phyloP scores from a whole-genome alignment of 2,113 vertebrate species.

The Pteropus alecto region DNA sequence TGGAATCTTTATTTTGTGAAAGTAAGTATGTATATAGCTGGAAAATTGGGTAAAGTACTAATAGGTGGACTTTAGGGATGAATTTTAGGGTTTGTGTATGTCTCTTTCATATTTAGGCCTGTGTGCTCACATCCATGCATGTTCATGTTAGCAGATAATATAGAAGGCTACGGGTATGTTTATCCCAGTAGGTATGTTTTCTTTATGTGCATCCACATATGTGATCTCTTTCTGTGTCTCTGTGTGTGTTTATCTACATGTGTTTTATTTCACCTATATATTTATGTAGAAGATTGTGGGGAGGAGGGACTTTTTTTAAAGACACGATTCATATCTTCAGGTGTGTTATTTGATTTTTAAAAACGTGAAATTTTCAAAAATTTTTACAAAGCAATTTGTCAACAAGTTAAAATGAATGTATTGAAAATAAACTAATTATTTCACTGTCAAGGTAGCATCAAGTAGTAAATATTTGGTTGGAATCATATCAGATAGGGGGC shows the following conservation, averaged over 20 bases:
- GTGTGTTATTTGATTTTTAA: slow-evolving; percentile 49
- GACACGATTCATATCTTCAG: slow-evolving; percentile 18
- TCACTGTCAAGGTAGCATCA: background rate
- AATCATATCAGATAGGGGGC: background rate
- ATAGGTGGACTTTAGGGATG: slow-evolving; percentile 68
- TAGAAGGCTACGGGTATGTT: slow-evolving; percentile 40
- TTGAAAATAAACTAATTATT: slow-evolving; percentile 24
- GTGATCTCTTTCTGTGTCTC: slow-evolving; percentile 48
- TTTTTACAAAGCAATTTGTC: slow-evolving; percentile 42
- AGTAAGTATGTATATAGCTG: slow-evolving; percentile 74
- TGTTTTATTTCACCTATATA: slow-evolving; percentile 52
- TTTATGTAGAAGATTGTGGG: slow-evolving; percentile 57
- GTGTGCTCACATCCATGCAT: slow-evolving; percentile 62
- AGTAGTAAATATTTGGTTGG: slow-evolving; percentile 2
- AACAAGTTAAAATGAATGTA: slow-evolving; percentile 29
- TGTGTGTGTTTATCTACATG: slow-evolving; percentile 55
- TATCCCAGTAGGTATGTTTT: slow-evolving; percentile 44
- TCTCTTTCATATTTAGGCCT: slow-evolving; percentile 48
- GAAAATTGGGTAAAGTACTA: slow-evolving; percentile 67
- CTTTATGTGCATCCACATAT: slow-evolving; percentile 46
- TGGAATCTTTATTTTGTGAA: slow-evolving; percentile 80
- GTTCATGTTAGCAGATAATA: slow-evolving; percentile 58
- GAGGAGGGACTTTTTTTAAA: slow-evolving; percentile 57
- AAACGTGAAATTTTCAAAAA: slow-evolving; percentile 13
- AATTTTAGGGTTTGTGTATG: slow-evolving; percentile 59